Evolutionary conservation across 2,797 vertebrate species (phyloP).

Genomic region (Gadopsis marmoratus): DNA sequence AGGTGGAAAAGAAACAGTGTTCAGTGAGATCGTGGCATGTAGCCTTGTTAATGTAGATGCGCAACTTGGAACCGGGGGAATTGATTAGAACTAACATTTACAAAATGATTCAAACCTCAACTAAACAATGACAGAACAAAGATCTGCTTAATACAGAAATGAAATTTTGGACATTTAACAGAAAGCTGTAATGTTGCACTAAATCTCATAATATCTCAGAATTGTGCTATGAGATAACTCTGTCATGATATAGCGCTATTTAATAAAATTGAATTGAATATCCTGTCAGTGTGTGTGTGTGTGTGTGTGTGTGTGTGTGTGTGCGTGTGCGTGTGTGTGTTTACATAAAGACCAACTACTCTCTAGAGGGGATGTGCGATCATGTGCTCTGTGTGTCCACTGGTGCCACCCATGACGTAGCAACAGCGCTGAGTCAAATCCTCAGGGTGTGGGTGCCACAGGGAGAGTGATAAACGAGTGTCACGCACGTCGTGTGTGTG

Average conservation of each 20-base stretch:
- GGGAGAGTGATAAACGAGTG: constrained; percentile 12
- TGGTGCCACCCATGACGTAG: constrained; percentile 15
- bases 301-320: neutral
- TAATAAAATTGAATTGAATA: too few relatives aligned
- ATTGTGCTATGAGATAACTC: too few relatives aligned
- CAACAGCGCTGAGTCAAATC: constrained; percentile 24
- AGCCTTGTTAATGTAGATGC: neutral
- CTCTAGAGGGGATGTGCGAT: constrained; percentile 4
- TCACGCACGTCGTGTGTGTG: neutral
- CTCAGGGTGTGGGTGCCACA: constrained; percentile 34
- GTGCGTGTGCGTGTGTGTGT: neutral
- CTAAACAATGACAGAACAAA: neutral
- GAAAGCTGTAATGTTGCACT: neutral
- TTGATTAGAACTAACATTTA: neutral
- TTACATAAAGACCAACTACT: constrained; percentile 18
- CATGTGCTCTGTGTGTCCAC: neutral
- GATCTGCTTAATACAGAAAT: neutral
- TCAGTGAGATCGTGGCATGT: neutral
- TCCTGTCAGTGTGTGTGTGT: neutral
- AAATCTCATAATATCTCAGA: too few relatives aligned
- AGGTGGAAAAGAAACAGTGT: neutral
- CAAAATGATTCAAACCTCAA: neutral
- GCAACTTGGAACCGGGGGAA: neutral
- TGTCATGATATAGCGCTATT: too few relatives aligned
- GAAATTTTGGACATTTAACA: too few relatives aligned